Percentiles rank a stretch among this genome's conserved stretches.
phyloP scores from a whole-genome alignment of 2,888 invertebrate species.

The Blastobasis adustella region DNA sequence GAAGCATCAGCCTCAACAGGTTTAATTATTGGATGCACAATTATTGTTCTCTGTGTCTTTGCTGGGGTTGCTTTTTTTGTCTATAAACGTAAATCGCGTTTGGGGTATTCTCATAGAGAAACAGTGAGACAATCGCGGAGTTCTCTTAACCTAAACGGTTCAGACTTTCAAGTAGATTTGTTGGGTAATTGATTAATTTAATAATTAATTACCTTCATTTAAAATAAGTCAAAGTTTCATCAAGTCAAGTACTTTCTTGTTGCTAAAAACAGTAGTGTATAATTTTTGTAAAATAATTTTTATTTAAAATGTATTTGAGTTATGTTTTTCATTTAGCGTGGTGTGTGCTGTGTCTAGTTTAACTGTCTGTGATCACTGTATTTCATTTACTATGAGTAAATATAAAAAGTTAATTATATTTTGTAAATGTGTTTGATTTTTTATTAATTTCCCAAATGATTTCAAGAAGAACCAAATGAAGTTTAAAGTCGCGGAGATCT shows the following conservation, averaged over 20 bases:
- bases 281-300: neutral
- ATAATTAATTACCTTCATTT: neutral
- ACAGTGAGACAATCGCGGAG: slow-evolving; percentile 30
- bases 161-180: slow-evolving; percentile 34
- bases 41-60: slow-evolving; percentile 26
- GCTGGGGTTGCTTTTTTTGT: neutral
- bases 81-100: slow-evolving; percentile 1
- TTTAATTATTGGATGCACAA: slow-evolving; percentile 25
- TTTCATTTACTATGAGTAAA: too few species aligned
- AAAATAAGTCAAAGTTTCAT: slow-evolving; percentile 4
- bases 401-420: too few species aligned
- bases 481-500: too few species aligned
- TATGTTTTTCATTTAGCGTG: neutral
- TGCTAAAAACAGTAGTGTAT: neutral
- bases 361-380: too few species aligned
- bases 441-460: too few species aligned
- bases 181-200: slow-evolving; percentile 7
- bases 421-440: too few species aligned
- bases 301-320: neutral
- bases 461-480: too few species aligned
- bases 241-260: slow-evolving; percentile 12
- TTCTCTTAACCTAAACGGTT: slow-evolving; percentile 31
- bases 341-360: neutral
- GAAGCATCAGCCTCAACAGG: slow-evolving; percentile 13
- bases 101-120: slow-evolving; percentile 17